Base-by-base conservation (phyloP, 2,113 vertebrate species). In the Crotalus helleri region DNA sequence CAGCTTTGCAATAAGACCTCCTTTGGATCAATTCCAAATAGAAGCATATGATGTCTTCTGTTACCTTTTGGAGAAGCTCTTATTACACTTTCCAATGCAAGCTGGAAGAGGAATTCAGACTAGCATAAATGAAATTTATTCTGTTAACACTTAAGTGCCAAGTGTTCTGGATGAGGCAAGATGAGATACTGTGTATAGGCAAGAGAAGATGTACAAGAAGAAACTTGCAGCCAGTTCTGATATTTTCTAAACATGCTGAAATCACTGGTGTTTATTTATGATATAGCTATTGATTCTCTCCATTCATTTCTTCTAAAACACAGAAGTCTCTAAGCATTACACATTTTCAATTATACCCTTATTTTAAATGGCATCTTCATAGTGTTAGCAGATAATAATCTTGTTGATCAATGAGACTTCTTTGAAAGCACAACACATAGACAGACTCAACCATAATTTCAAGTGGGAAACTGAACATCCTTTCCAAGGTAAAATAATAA, bases 1-100 rank as follows among this genome's bases (percentile, higher is more conserved):
- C 64, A 97, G 93, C 87, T 91, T 90, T 89, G 90, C 95, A 97
- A 96, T 95, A 95, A 96, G 96, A 97, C 94, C 94, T 95, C 91
- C 94, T 61, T 95, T 96, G 93, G 96, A 88, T 93, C 88, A 95
- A 85, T 11, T 92, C 93, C 94, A 95, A 97, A 94, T 74, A 95
- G 92, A 96, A 92, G 69, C 91, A 93, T 96, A 95, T 95, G 91
- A 92, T 90, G 96, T 93, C 93, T 95, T 92, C 92, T 92, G 59
- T 94, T 93, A 93, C 53, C 91, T 49, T 95, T 90, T 69, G 93
- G 94, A 95, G 91, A 94, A 97, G 94, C 95, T 91, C 95, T 95
- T 95, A 90, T 95, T 96, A 95, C 94, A 95, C 91, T 96, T 96
- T 96, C 94, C 95, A 94, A 95, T 95, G 93, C n/a, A 91, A 96